Evolutionary conservation across 2,888 invertebrate species (phyloP), one percentile per base, ranked within the genome.

Genomic region (Drosophila longiperda): DNA sequence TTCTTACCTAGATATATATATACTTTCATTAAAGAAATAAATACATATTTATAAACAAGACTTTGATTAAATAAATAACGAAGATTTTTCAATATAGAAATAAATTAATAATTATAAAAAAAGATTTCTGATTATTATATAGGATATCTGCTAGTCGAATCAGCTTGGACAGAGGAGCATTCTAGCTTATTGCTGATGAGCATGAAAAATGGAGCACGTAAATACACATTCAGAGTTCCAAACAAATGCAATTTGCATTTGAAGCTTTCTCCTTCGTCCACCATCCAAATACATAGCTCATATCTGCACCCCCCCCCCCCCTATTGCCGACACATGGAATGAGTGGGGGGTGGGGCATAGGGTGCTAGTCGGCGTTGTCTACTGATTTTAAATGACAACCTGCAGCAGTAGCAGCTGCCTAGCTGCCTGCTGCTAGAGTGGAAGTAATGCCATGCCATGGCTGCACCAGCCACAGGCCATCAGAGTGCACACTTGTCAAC

Each of bases 401-500:
- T 76, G 63, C 60, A 52, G 63, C 72, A 66, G 61, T 61, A 66
- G 66, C 64, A 65, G 65, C 61, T 53, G 58, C 29, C 48, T 57
- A 65, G 65, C 61, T 53, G 58, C 29, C 48, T 57, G 45, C 55
- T 55, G 38, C 34, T 54, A 20, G 48, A 69, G 32, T 50, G 54
- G 38, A 76, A 87, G 84, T 78, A 72, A 82, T 79, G 83, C 73
- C 75, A 78, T 29, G 29, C 29, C 29, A 29, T 23, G 73, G 66
- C 63, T 55, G 69, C 66, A 53, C 53, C 73, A 66, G 76, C 88
- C 85, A 66, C 73, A 80, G 84, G 85, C 84, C 75, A 85, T 74
- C 78, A 70, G 74, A 87, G 80, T 80, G 86, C 88, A 87, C 75
- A 83, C 87, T 87, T 83, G 85, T 84, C 87, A 82, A 82, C 83